Conservation (phyloP, 2,113 vertebrate genomes). For the Ovibos moschatus region DNA sequence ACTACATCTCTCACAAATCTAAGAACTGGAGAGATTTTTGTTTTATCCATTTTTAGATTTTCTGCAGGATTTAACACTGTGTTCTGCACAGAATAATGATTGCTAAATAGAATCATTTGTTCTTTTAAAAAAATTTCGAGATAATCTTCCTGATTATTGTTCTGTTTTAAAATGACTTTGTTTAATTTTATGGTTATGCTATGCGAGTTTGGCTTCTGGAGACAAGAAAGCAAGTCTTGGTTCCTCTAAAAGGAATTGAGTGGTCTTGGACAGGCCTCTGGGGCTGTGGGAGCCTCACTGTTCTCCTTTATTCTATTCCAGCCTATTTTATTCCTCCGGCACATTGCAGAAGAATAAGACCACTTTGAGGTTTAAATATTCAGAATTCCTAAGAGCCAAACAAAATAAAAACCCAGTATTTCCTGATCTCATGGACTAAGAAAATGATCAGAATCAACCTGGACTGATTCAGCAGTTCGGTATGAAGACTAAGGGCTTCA, state of each 20-base stretch:
- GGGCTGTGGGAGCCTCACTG: background rate
- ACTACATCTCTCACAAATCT: background rate
- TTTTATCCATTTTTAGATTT: background rate
- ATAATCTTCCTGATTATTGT: background rate
- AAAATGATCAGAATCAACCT: background rate
- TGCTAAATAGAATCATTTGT: background rate
- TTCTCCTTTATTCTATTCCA: background rate
- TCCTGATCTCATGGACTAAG: background rate
- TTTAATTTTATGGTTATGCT: background rate
- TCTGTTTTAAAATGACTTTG: slow-evolving; percentile 17
- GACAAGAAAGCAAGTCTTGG: background rate
- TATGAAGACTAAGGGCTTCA: background rate
- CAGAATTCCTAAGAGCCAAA: background rate
- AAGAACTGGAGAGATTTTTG: background rate
- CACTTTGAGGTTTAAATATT: background rate
- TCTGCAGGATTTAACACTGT: background rate
- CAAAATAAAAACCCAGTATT: background rate
- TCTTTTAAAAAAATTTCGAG: background rate
- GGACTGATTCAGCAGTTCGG: background rate
- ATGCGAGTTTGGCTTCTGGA: background rate
- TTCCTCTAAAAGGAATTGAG: background rate
- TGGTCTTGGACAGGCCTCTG: background rate
- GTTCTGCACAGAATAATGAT: background rate
- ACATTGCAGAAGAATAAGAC: background rate
- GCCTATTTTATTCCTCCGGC: background rate